Evolutionary conservation across 2,113 vertebrate genomes (phyloP), one percentile per base, ranked within the genome.

Genomic region (Lepisosteus oculatus): DNA sequence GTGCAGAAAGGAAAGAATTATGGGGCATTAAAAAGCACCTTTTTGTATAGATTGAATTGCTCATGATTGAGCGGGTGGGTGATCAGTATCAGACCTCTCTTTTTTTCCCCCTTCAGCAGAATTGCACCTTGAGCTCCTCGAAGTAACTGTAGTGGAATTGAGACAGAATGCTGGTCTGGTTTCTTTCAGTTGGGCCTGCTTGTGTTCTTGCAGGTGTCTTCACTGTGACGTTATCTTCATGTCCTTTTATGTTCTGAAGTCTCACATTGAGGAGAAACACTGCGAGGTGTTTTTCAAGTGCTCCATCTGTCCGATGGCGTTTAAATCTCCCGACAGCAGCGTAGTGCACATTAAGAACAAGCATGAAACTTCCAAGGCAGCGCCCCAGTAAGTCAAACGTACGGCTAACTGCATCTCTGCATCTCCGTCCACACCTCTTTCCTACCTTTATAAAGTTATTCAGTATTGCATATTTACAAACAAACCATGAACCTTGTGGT

Each of bases 211-310:
- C 83, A 99, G 97, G 89, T 99, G 97, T 87, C 93, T 95, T 84
- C 96, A 99, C 77, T 98, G 97, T 75, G 95, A 96, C 61, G 90
- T 92, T 62, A 92, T 97, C 77, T 95, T 95, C 78, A 91, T 92
- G 88, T 95, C 95, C 61, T 81, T 95, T 0, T 90, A 92, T 71
- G 86, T 94, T 83, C 93, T 96, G 74, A 98, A 96, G 83, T 85
- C 76, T 78, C 97, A 99, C 86, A 95, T 97, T 70, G 93, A 96
- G 0, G 95, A 97, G 80, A 95, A 94, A 77, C 97, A 98, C 85
- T 96, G 94, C 72, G 92, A 96, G 82, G 88, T 95, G 76, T 95
- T 98, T 84, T 94, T 96, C 87, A 98, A 97, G 78, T 99, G 97
- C 86, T 92, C 93, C 66, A 85, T 93, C 73, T 98, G 96, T 83